Percentiles rank a stretch among this genome's conserved stretches.
Conservation (phyloP, 2,888 invertebrate genomes). For the Noctua fimbriata region DNA sequence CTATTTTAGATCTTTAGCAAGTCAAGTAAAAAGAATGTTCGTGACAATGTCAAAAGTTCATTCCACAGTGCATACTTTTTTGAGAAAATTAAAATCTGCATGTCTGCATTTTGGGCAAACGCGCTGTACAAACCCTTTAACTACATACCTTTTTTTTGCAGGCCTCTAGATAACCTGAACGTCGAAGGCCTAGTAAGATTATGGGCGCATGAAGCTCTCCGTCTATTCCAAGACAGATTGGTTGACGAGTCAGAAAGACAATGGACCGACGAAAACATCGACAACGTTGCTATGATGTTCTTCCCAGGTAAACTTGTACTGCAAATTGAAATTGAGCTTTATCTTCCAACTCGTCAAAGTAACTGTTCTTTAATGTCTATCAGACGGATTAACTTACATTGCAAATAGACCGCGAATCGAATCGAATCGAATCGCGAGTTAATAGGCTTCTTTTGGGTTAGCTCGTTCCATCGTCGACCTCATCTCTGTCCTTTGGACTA, state of each 20-base stretch:
- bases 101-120: neutral
- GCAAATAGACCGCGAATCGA: no score
- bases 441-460: no score
- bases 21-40: no score
- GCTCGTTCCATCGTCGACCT: no score
- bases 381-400: neutral
- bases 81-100: neutral
- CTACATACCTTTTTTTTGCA: conserved; percentile 65
- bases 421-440: no score
- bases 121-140: neutral
- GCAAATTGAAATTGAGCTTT: conserved; percentile 21
- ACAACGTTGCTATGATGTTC: conserved; percentile 97
- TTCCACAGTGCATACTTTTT: no score
- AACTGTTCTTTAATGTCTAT: neutral
- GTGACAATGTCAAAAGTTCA: neutral
- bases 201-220: conserved; percentile 99
- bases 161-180: conserved; percentile 97
- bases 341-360: neutral
- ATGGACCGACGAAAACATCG: conserved; percentile 99
- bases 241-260: conserved; percentile 98
- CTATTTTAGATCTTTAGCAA: no score
- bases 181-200: conserved; percentile 99
- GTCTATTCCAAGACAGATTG: conserved; percentile 98
- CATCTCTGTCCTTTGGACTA: no score
- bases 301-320: conserved; percentile 93